Conservation (phyloP, 2,797 vertebrate genomes). For the Danio jaintianensis region DNA sequence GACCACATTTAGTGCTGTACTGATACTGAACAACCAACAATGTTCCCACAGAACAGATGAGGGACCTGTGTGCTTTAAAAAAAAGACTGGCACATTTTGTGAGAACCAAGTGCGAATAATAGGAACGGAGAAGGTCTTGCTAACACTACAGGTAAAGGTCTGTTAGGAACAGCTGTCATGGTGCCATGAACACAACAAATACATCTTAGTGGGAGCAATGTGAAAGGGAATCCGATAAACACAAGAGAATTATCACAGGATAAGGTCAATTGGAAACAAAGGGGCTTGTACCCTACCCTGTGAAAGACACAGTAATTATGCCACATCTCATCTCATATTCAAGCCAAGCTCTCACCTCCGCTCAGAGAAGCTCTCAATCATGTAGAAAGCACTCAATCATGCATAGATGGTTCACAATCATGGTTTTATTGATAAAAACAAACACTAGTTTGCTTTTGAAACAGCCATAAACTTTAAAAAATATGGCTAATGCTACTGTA, state of each 20-base stretch:
- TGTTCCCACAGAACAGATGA: conserved; percentile 73
- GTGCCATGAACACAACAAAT: conserved; percentile 23
- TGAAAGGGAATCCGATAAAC: conserved; percentile 3
- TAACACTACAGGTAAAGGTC: conserved; percentile 13
- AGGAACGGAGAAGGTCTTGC: conserved; percentile 53
- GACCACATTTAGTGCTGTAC: conserved; percentile 51
- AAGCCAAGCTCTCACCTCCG: conserved; percentile 11
- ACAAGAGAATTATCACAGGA: conserved; percentile 28
- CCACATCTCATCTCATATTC: conserved; percentile 16
- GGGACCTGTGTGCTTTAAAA: conserved; percentile 23
- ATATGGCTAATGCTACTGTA: background rate
- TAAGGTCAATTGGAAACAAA: conserved; percentile 41
- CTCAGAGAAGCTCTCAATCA: background rate
- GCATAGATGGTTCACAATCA: background rate
- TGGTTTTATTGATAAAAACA: background rate
- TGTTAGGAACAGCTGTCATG: conserved; percentile 35
- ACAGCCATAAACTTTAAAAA: background rate
- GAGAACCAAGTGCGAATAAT: conserved; percentile 58
- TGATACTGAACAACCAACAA: conserved; percentile 56
- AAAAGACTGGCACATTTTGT: conserved; percentile 62
- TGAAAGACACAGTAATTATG: conserved; percentile 14
- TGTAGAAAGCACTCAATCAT: background rate
- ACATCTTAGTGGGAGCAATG: conserved; percentile 26
- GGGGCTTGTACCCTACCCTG: background rate
- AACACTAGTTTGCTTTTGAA: background rate